These are phyloP conservation scores for Drosophila nikananu DNA, from an alignment of 1,140 invertebrate species.

Conservation along the genomic window DNA sequence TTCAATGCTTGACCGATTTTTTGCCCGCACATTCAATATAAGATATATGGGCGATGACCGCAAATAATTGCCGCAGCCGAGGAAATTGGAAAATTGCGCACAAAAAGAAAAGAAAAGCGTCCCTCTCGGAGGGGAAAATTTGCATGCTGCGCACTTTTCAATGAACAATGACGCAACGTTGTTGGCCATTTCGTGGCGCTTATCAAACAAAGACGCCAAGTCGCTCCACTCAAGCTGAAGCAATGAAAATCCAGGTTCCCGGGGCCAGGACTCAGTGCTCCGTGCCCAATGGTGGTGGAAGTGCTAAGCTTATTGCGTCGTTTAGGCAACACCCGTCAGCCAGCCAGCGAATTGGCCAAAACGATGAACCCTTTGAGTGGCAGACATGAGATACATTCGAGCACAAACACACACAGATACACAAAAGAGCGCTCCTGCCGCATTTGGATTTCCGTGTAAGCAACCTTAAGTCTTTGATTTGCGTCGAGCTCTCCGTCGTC, in stretches of 20 bases:
- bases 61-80: constrained; percentile 71
- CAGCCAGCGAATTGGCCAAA: constrained; percentile 68
- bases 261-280: constrained; percentile 7
- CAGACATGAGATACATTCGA: constrained; percentile 47
- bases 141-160: constrained; percentile 80
- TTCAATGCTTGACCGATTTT: constrained; percentile 70
- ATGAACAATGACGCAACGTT: constrained; percentile 77
- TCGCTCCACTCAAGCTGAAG: constrained; percentile 73
- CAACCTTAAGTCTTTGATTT: constrained; percentile 79
- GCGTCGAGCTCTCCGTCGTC: constrained; percentile 34
- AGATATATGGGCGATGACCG: constrained; percentile 71
- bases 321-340: constrained; percentile 69
- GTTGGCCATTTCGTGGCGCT: constrained; percentile 57
- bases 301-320: constrained; percentile 82
- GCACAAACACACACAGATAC: constrained; percentile 14
- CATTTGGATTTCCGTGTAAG: constrained; percentile 68
- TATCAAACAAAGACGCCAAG: constrained; percentile 62
- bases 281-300: constrained; percentile 23
- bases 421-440: not conserved
- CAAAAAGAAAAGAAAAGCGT: constrained; percentile 22
- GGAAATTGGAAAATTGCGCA: constrained; percentile 66
- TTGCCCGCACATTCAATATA: constrained; percentile 62
- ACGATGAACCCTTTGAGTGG: constrained; percentile 71
- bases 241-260: constrained; percentile 72
- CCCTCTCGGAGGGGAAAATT: constrained; percentile 34